Conservation (phyloP, 2,797 vertebrate species). For the Tamandua tetradactyla region DNA sequence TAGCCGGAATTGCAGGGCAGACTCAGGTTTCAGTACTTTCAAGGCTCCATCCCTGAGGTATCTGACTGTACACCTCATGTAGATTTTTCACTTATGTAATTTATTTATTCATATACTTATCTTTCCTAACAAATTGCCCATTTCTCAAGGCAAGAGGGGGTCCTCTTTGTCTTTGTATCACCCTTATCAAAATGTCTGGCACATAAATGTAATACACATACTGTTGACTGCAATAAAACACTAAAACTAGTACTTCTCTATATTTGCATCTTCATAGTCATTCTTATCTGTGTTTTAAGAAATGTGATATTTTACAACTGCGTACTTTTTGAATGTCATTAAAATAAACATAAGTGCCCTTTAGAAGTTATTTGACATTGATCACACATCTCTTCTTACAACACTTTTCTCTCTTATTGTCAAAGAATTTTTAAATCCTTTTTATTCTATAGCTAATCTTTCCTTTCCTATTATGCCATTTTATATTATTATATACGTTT, state of each 20-base stretch:
- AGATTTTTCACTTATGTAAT: not conserved
- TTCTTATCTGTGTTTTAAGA: not conserved
- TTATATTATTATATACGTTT: not conserved
- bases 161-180: not conserved
- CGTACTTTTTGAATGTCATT: not conserved
- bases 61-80: not conserved
- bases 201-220: not conserved
- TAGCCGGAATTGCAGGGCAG: not conserved
- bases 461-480: not conserved
- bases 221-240: not conserved
- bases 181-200: not conserved
- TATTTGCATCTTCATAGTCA: not conserved
- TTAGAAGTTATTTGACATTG: not conserved
- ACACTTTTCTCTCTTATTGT: not conserved
- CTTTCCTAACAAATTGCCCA: not conserved
- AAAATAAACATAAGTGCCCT: not conserved
- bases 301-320: not conserved
- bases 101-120: not conserved
- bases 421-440: not conserved
- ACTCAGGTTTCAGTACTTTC: not conserved
- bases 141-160: not conserved
- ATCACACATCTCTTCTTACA: not conserved
- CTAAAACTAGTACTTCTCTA: not conserved
- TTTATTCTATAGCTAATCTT: not conserved
- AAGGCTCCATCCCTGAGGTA: not conserved